phyloP scores from a whole-genome alignment of 2,113 vertebrate species.

The Gnathonemus echidnorhynchus region DNA sequence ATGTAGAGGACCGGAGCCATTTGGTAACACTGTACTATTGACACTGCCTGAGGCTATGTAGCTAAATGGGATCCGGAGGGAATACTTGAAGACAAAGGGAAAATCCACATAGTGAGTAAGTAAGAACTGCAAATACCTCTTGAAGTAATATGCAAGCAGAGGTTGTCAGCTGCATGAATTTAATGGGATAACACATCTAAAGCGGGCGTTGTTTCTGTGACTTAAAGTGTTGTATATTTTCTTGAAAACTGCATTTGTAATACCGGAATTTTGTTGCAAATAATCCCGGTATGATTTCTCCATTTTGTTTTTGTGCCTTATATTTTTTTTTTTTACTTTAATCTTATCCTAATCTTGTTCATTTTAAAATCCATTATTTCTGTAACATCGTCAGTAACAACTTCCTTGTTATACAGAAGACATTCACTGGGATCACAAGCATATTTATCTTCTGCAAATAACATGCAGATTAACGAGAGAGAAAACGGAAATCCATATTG shows the following conservation, averaged over 20 bases:
- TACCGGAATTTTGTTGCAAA: background rate
- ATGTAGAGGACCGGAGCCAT: background rate
- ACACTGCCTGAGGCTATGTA: background rate
- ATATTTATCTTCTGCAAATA: constrained; percentile 22
- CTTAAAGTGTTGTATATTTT: background rate
- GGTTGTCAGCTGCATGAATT: background rate
- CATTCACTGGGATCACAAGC: constrained; percentile 11
- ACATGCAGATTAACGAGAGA: constrained; percentile 3
- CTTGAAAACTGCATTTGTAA: background rate
- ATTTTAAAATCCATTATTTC: background rate
- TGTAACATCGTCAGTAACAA: background rate
- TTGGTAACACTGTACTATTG: constrained; percentile 23
- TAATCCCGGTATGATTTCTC: background rate
- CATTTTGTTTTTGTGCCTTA: background rate
- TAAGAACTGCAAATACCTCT: background rate
- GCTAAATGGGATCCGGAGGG: background rate
- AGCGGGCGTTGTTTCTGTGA: background rate
- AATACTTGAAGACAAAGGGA: background rate
- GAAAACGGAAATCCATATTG: constrained; percentile 3
- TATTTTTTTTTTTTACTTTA: background rate
- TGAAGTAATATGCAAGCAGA: background rate
- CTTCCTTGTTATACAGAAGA: constrained; percentile 12
- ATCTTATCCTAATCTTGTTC: background rate
- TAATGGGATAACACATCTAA: background rate
- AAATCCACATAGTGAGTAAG: background rate